Evolutionary conservation across 2,797 vertebrate species (phyloP).

Genomic region (Xyrichtys novacula): DNA sequence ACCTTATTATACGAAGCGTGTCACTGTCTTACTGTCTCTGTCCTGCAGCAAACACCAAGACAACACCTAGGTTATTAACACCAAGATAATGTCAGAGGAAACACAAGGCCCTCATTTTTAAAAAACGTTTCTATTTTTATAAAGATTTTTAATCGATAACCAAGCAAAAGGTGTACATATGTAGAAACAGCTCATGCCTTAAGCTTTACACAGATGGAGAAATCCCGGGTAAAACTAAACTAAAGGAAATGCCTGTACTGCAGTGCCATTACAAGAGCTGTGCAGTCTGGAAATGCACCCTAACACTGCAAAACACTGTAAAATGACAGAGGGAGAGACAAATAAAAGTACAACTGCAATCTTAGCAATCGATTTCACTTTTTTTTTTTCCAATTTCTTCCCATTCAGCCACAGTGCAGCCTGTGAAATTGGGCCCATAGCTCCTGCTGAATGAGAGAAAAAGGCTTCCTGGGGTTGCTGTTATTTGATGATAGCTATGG

Average conservation of each 20-base stretch:
- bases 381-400: constrained; percentile 89
- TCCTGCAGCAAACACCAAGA: too few species aligned
- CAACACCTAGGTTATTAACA: too few species aligned
- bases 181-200: background rate
- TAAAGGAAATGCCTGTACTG: constrained; percentile 19
- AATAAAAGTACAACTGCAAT: constrained; percentile 90
- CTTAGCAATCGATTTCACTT: constrained; percentile 90
- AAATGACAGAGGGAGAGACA: constrained; percentile 84
- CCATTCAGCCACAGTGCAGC: constrained; percentile 77
- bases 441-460: constrained; percentile 83
- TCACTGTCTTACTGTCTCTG: too few species aligned
- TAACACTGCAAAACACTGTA: constrained; percentile 79
- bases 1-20: too few species aligned
- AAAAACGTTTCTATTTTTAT: too few species aligned
- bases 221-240: too few species aligned
- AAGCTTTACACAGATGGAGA: constrained; percentile 8
- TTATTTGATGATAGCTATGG: constrained; percentile 83
- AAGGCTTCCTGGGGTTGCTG: constrained; percentile 77
- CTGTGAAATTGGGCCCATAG: constrained; percentile 91
- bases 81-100: too few species aligned
- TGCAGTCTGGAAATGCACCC: constrained; percentile 78
- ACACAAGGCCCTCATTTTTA: too few species aligned
- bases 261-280: constrained; percentile 77
- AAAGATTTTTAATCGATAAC: background rate
- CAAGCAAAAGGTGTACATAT: background rate